These are phyloP conservation scores for Girardinichthys multiradiatus DNA, from an alignment of 2,113 vertebrate species.

Conservation along the genomic window DNA sequence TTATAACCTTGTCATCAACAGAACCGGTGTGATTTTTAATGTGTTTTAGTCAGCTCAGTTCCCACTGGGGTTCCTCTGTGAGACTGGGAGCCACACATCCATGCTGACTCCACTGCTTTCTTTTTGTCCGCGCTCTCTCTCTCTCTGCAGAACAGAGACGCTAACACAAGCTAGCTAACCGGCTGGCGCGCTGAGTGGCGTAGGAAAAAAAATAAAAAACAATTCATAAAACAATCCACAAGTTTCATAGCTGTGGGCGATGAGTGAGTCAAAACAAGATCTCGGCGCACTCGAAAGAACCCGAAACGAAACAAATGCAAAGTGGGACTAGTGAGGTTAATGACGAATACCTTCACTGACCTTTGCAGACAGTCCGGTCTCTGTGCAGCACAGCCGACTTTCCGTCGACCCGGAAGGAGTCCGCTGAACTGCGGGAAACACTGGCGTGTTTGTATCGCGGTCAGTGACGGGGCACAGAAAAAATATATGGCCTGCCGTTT, in stretches of 20 bases:
- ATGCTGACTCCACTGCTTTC: neutral
- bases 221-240: constrained; percentile 1
- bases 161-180: constrained; percentile 50
- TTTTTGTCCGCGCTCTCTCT: constrained; percentile 38
- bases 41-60: neutral
- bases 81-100: neutral
- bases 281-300: neutral
- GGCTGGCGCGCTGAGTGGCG: constrained; percentile 38
- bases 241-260: neutral
- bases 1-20: neutral
- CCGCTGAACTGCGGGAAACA: neutral
- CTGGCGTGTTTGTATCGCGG: neutral
- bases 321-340: neutral
- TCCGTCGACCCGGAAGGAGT: constrained; percentile 72
- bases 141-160: neutral
- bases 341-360: constrained; percentile 61
- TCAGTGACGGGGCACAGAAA: neutral
- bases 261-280: neutral
- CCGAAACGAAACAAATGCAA: constrained; percentile 25
- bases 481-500: too few relatives aligned
- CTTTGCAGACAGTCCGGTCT: constrained; percentile 66
- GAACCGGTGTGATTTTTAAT: neutral
- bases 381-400: constrained; percentile 55
- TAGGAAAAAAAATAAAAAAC: constrained; percentile 5
- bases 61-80: neutral